Conservation (phyloP, 2,888 invertebrate species). For the Mimas tiliae region DNA sequence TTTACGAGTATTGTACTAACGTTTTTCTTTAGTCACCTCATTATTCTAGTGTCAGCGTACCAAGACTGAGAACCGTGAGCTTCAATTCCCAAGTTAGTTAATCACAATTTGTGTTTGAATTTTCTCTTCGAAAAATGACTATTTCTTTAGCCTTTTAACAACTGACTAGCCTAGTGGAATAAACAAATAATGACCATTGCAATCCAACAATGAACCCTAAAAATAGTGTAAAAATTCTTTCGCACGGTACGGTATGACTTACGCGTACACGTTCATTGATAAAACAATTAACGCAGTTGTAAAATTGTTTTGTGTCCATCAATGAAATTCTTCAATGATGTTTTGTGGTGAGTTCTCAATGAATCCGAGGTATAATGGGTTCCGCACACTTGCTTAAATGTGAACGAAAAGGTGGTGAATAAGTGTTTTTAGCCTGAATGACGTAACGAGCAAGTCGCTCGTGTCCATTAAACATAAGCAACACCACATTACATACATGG, state of each 20-base stretch:
- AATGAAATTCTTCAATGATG: slow-evolving; percentile 24
- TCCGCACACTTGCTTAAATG: not conserved
- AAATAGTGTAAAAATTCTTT: slow-evolving; percentile 28
- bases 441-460: too few relatives aligned
- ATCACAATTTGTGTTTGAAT: too few relatives aligned
- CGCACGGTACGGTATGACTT: slow-evolving; percentile 33
- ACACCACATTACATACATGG: too few relatives aligned
- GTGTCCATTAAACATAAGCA: too few relatives aligned
- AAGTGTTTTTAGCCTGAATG: too few relatives aligned
- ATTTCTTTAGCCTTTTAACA: too few relatives aligned
- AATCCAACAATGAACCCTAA: slow-evolving; percentile 1
- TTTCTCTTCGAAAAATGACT: too few relatives aligned
- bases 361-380: not conserved
- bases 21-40: too few relatives aligned
- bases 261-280: slow-evolving; percentile 16
- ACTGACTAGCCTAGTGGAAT: not conserved
- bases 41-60: too few relatives aligned
- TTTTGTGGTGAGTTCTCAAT: not conserved
- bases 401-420: not conserved
- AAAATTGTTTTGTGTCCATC: slow-evolving; percentile 29
- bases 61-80: too few relatives aligned
- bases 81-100: too few relatives aligned
- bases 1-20: too few relatives aligned
- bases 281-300: slow-evolving; percentile 31
- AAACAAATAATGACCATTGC: not conserved